These are phyloP conservation scores for Psittacara wagleri DNA, from an alignment of 2,113 vertebrate species.

Conservation along the genomic window DNA sequence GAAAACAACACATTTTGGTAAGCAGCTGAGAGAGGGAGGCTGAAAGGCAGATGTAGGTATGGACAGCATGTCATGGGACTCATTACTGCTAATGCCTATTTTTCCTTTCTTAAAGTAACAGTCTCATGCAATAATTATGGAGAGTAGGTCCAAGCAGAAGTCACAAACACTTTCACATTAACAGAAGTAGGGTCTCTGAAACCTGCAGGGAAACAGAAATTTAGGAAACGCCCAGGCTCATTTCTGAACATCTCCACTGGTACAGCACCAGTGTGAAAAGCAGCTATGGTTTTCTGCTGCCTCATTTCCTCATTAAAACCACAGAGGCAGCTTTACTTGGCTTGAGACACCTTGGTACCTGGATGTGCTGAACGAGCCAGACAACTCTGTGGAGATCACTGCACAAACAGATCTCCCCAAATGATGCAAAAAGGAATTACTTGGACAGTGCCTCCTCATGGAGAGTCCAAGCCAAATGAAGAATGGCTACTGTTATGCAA, in stretches of 20 bases:
- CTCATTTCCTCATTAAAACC: background rate
- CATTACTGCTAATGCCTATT: background rate
- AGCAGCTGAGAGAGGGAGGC: background rate
- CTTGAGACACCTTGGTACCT: background rate
- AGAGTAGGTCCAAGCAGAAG: background rate
- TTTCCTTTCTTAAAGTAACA: background rate
- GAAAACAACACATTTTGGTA: background rate
- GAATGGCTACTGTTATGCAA: background rate
- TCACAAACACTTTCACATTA: background rate
- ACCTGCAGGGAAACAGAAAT: background rate
- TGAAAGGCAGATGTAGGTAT: background rate
- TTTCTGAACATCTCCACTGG: background rate
- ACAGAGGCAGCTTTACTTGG: background rate
- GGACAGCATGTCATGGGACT: background rate
- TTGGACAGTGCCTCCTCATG: background rate
- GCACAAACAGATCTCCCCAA: background rate
- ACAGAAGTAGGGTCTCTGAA: background rate
- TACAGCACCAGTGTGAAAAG: background rate
- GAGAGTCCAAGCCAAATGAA: background rate
- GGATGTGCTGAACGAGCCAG: background rate
- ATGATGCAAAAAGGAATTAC: background rate
- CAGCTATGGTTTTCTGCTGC: background rate
- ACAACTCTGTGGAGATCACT: background rate
- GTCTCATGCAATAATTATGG: accelerated
- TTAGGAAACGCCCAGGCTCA: background rate